Evolutionary conservation across 2,797 vertebrate species (phyloP).

Genomic region (Lophius americanus): DNA sequence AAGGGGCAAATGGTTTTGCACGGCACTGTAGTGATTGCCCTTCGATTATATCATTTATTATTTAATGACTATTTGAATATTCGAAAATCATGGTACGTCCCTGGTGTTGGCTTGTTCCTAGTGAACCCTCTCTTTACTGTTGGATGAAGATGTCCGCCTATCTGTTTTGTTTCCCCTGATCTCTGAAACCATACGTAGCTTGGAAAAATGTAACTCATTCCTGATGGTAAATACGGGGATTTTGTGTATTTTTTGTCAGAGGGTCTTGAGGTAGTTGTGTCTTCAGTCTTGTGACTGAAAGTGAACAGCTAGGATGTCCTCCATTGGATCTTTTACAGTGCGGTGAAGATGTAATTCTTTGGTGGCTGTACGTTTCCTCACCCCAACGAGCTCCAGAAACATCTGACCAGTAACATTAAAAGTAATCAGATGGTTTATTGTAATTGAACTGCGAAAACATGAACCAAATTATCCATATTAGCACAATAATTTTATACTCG

Average conservation of each 20-base stretch:
- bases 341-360: background rate
- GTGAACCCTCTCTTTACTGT: too few relatives aligned
- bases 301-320: slow-evolving; percentile 36
- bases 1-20: too few relatives aligned
- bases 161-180: slow-evolving; percentile 32
- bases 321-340: slow-evolving; percentile 31
- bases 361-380: slow-evolving; percentile 8
- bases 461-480: slow-evolving; percentile 46
- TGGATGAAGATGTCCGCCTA: background rate
- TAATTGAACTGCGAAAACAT: slow-evolving; percentile 50
- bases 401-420: background rate
- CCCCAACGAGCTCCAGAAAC: slow-evolving; percentile 13
- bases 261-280: slow-evolving; percentile 38
- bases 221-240: slow-evolving; percentile 32
- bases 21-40: too few relatives aligned
- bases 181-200: slow-evolving; percentile 20
- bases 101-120: too few relatives aligned
- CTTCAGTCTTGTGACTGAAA: slow-evolving; percentile 23
- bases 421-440: slow-evolving; percentile 39
- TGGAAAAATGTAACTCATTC: slow-evolving; percentile 38
- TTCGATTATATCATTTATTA: too few relatives aligned
- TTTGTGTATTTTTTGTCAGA: slow-evolving; percentile 32
- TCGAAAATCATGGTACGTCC: too few relatives aligned
- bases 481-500: slow-evolving; percentile 43
- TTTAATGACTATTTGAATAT: too few relatives aligned